Evolutionary conservation across 2,797 vertebrate species (phyloP), one percentile per base, ranked within the genome.

Genomic region (Pantherophis alleghaniensis): DNA sequence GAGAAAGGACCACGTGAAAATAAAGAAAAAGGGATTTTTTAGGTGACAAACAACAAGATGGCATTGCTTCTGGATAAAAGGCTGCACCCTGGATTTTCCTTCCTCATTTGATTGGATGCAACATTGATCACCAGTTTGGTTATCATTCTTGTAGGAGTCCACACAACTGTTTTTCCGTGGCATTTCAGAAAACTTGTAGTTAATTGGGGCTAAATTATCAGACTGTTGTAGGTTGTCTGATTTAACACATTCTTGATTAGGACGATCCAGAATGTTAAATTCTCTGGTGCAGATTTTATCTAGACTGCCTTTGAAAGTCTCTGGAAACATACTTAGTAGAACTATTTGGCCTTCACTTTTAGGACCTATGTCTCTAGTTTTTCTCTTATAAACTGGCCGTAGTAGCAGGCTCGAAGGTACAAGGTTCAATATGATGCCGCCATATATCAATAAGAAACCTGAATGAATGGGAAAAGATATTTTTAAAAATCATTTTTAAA

Each of bases 1-100:
- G 88, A 99, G 96, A 95, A 99, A 96, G 6, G 99, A 99, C 98
- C 98, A 99, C 0, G 98, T 99, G 96, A 98, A 99, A 95, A 99
- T 98, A 95, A 97, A 98, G 96, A 99, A 99, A 95, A 99, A 96
- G 0, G 99, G 99, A 94, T 99, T 98, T 97, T 97, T 98, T 91
- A 99, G 95, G 0, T 98, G 97, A 51, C 98, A 98, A 92, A 98
- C 97, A 94, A 99, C 98, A 37, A 99, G 96, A n/a, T 98, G 96
- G 96, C 98, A 98, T 95, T 96, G 16, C 61, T 97, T 97, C 28
- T 83, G 91, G 22, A 0, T 92, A 91, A 55, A 47, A 89, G 92
- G 89, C 92, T 98, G 96, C 92, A 69, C 94, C 6, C 94, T 94
- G 0, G 79, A 3, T n/a, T 37, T 90, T 69, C 60, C 93, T 32